Percentiles rank a stretch among this genome's conserved stretches.
Evolutionary conservation across 1,140 invertebrate genomes (phyloP).

Genomic region (Neuroterus valhalla): DNA sequence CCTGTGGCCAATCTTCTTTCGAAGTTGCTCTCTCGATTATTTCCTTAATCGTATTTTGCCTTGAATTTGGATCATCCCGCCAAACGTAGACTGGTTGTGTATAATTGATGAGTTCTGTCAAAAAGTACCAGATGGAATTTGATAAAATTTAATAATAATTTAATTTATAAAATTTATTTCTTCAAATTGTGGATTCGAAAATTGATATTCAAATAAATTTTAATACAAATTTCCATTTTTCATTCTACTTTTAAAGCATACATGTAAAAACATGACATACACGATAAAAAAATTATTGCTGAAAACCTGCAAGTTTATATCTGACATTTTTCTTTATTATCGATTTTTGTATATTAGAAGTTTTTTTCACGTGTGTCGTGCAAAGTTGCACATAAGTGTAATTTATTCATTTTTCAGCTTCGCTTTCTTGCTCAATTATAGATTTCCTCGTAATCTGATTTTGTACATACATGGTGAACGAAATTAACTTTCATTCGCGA

Average conservation of each 20-base stretch:
- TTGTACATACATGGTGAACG: constrained; percentile 20
- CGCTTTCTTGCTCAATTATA: not conserved
- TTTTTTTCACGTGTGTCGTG: not conserved
- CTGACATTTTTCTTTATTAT: not conserved
- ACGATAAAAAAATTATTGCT: too few relatives aligned
- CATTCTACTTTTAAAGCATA: too few relatives aligned
- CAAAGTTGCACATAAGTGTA: too few relatives aligned
- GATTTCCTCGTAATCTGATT: not conserved
- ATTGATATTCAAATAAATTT: too few relatives aligned
- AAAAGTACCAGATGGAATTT: constrained; percentile 18
- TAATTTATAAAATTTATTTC: too few relatives aligned
- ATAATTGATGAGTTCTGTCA: constrained; percentile 91
- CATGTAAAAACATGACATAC: too few relatives aligned
- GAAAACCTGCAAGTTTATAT: too few relatives aligned
- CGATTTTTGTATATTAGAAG: not conserved
- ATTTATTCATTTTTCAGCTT: not conserved
- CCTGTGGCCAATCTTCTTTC: constrained; percentile 93
- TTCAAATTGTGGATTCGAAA: too few relatives aligned
- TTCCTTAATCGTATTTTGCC: constrained; percentile 92
- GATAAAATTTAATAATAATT: not conserved
- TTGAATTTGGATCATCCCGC: constrained; percentile 93
- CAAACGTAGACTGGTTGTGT: constrained; percentile 96
- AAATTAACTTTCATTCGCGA: not conserved
- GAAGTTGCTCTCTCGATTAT: constrained; percentile 91
- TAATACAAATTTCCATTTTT: too few relatives aligned